These are phyloP conservation scores for Tamandua tetradactyla DNA, from an alignment of 2,797 vertebrate species.

Conservation along the genomic window DNA sequence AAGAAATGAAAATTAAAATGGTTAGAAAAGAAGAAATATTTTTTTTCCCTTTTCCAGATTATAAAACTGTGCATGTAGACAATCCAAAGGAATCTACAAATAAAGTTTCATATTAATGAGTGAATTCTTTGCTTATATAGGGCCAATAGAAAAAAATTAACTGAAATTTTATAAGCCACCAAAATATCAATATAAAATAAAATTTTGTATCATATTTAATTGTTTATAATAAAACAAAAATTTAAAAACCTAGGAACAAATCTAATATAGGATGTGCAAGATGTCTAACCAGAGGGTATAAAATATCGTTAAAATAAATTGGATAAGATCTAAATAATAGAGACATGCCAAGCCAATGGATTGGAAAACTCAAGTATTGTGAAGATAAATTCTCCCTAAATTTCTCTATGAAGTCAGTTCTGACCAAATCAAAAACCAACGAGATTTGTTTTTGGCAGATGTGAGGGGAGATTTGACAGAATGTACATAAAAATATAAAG, in stretches of 20 bases:
- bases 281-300: neutral
- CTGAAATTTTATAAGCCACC: neutral
- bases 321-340: neutral
- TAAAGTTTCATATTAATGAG: neutral
- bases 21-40: neutral
- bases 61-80: neutral
- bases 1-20: neutral
- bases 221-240: neutral
- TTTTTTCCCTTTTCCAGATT: neutral
- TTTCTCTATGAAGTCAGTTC: neutral
- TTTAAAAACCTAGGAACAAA: neutral
- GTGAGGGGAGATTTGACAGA: neutral
- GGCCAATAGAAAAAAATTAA: neutral
- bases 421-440: neutral
- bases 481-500: neutral
- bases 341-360: neutral
- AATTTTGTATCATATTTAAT: neutral
- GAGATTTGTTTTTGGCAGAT: neutral
- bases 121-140: neutral
- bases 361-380: neutral
- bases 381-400: neutral
- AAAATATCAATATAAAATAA: neutral
- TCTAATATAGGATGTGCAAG: neutral
- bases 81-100: neutral
- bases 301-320: slow-evolving; percentile 1